Conservation (phyloP, 2,797 vertebrate genomes). For the Dicrostonyx torquatus region DNA sequence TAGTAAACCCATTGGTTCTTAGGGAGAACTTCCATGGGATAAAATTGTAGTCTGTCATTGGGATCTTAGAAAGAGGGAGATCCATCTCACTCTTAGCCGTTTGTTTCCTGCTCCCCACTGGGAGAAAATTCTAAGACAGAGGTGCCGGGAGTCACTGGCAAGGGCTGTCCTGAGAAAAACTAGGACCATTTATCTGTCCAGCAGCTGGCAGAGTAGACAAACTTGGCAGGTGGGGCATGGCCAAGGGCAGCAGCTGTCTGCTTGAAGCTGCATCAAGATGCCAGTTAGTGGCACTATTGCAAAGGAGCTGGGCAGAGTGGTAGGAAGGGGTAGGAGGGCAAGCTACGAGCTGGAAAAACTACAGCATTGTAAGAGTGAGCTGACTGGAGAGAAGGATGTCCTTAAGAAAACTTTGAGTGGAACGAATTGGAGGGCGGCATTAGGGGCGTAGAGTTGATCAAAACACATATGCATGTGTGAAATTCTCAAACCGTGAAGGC, state of each 20-base stretch:
- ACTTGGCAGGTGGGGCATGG: background rate
- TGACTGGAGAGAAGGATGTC: background rate
- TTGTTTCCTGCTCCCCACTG: background rate
- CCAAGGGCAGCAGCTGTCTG: background rate
- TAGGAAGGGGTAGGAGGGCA: background rate
- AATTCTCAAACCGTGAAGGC: background rate
- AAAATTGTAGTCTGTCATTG: background rate
- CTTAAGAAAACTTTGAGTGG: background rate
- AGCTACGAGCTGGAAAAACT: background rate
- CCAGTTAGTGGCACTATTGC: background rate
- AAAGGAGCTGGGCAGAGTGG: background rate
- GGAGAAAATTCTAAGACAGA: background rate
- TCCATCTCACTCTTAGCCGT: background rate
- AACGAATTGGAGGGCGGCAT: background rate
- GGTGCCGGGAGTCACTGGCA: background rate
- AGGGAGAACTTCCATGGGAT: background rate
- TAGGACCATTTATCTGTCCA: background rate
- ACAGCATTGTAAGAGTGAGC: background rate
- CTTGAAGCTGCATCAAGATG: background rate
- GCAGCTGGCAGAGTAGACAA: background rate
- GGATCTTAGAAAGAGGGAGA: background rate
- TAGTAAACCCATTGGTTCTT: background rate
- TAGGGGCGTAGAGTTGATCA: background rate
- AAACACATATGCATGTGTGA: background rate
- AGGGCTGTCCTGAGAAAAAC: background rate